Conservation (phyloP, 2,888 invertebrate species). For the Synergus japonicus region DNA sequence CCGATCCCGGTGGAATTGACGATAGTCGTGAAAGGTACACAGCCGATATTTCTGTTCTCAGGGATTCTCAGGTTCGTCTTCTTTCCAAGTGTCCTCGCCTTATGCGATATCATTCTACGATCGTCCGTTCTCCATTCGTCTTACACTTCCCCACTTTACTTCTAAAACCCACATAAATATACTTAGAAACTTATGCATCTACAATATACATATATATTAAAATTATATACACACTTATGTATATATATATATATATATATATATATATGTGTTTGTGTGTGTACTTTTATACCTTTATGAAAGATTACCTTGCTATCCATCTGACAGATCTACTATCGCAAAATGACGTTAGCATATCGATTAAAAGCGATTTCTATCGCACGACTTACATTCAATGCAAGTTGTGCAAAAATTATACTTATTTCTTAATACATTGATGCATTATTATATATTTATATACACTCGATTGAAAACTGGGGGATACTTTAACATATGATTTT, state of each 20-base stretch:
- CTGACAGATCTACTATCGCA: conserved; percentile 24
- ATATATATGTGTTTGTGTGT: too few relatives aligned
- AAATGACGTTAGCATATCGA: conserved; percentile 35
- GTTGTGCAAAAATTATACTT: conserved; percentile 27
- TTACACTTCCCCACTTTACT: conserved; percentile 20
- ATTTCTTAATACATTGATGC: neutral
- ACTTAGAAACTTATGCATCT: neutral
- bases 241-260: neutral
- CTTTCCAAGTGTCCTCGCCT: conserved; percentile 20
- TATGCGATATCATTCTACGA: conserved; percentile 32
- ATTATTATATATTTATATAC: conserved; percentile 3
- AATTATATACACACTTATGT: neutral
- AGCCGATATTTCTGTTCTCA: conserved; percentile 37
- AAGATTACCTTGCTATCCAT: conserved; percentile 23
- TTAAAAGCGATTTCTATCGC: conserved; percentile 27
- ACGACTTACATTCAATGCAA: conserved; percentile 21
- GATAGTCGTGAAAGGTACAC: conserved; percentile 48
- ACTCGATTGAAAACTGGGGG: conserved; percentile 8
- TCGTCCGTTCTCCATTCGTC: conserved; percentile 25
- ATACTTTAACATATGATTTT: neutral
- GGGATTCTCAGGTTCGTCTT: conserved; percentile 31
- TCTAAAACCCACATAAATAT: neutral
- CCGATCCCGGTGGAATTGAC: conserved; percentile 48
- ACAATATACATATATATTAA: neutral
- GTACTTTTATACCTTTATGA: conserved; percentile 1